A percentile compares a stretch with the other conserved stretches of the same genome.
phyloP scores from a whole-genome alignment of 2,888 invertebrate genomes.

The Perithous albicinctus region DNA sequence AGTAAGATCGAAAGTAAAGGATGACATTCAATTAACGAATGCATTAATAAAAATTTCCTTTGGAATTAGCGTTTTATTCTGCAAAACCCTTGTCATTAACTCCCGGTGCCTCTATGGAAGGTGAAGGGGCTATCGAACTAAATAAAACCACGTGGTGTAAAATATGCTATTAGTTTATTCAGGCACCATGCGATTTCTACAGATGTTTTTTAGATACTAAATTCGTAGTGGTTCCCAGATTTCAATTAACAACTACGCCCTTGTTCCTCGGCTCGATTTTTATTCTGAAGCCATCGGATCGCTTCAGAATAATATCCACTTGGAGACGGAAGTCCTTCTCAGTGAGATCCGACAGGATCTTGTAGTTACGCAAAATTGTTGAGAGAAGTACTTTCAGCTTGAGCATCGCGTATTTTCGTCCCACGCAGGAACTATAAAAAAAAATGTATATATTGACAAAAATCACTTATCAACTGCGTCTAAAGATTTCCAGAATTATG shows the following conservation, averaged over 20 bases:
- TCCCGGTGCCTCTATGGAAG: background rate
- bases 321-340: constrained; percentile 90
- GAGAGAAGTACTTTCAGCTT: constrained; percentile 92
- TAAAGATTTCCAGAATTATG: background rate
- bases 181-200: constrained; percentile 21
- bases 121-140: background rate
- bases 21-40: background rate
- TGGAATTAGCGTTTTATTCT: constrained; percentile 26
- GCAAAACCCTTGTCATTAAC: background rate
- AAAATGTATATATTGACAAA: constrained; percentile 15
- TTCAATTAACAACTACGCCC: constrained; percentile 2
- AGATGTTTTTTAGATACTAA: constrained; percentile 8
- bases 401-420: constrained; percentile 93
- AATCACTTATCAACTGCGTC: background rate
- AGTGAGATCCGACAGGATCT: constrained; percentile 88
- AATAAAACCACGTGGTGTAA: constrained; percentile 1
- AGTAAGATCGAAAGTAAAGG: constrained; percentile 26
- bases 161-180: constrained; percentile 39
- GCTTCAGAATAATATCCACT: constrained; percentile 92
- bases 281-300: constrained; percentile 91
- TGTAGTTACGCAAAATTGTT: constrained; percentile 91
- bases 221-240: background rate
- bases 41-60: constrained; percentile 47
- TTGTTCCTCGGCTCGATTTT: constrained; percentile 89
- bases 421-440: constrained; percentile 86